These are phyloP conservation scores for Eriocheir sinensis DNA, from an alignment of 1,140 invertebrate species.

Conservation along the genomic window DNA sequence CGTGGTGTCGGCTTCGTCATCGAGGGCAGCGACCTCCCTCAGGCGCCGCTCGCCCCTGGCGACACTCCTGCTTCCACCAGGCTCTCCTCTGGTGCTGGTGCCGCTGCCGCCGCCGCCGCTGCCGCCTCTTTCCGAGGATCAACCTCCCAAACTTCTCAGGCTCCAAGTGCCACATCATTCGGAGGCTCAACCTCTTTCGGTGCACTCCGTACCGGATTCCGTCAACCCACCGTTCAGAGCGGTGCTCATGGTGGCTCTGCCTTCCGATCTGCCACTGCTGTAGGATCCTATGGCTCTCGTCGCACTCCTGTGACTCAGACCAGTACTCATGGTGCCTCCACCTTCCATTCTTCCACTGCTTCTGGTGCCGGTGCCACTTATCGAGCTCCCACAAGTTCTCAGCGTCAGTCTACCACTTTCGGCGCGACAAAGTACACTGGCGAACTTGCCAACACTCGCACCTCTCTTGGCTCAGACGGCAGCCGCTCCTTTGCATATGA, in stretches of 20 bases:
- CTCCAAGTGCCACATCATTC: background rate
- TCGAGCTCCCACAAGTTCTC: background rate
- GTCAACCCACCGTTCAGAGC: too few species aligned
- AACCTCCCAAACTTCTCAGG: background rate
- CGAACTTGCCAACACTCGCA: conserved; percentile 73
- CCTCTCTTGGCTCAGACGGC: conserved; percentile 58
- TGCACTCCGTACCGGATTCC: background rate
- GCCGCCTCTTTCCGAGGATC: background rate
- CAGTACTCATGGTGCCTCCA: background rate
- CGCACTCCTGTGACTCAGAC: background rate
- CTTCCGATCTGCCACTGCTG: background rate
- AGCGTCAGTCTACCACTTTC: background rate
- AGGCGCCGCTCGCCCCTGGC: conserved; percentile 28
- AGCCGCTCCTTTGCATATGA: conserved; percentile 76
- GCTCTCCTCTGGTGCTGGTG: conserved; percentile 36
- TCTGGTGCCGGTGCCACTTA: background rate
- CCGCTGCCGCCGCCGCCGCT: background rate
- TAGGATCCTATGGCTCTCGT: conserved; percentile 1
- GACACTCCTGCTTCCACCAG: conserved; percentile 54
- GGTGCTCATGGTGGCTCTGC: background rate
- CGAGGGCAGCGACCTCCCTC: conserved; percentile 74
- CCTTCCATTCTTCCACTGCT: background rate
- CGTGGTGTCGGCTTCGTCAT: conserved; percentile 76
- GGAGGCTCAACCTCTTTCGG: background rate
- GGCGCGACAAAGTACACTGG: background rate